These are phyloP conservation scores for Oryzias melastigma DNA, from an alignment of 2,113 vertebrate species.

Conservation along the genomic window DNA sequence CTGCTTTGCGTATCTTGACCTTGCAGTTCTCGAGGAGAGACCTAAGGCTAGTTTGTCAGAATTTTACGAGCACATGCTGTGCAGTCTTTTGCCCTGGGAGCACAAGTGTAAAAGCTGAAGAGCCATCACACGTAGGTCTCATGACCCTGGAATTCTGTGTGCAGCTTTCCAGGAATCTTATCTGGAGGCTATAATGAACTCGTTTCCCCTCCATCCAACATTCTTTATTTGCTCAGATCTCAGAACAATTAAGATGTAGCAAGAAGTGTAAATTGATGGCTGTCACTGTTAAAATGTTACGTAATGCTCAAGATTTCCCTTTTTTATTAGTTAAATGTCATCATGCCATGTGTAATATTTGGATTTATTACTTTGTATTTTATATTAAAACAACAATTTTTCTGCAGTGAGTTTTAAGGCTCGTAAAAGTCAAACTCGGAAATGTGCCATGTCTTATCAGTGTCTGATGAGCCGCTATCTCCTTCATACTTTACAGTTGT, in stretches of 20 bases:
- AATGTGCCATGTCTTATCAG: neutral
- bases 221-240: constrained; percentile 14
- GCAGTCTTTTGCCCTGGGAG: constrained; percentile 25
- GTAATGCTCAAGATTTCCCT: neutral
- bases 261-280: constrained; percentile 1
- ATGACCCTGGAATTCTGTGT: constrained; percentile 54
- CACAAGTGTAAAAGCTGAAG: constrained; percentile 40
- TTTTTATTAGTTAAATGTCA: neutral
- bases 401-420: neutral
- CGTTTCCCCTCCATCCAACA: constrained; percentile 9
- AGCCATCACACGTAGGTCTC: constrained; percentile 69
- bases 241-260: constrained; percentile 1
- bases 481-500: neutral
- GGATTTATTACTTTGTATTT: neutral
- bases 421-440: neutral
- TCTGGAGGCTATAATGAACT: constrained; percentile 28
- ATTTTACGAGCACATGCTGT: constrained; percentile 6
- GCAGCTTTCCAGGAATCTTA: constrained; percentile 33
- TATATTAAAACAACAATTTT: too few relatives aligned
- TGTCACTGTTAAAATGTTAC: neutral
- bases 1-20: constrained; percentile 20
- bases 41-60: constrained; percentile 17
- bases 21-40: constrained; percentile 15
- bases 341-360: neutral
- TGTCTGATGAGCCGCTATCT: neutral